Conservation (phyloP, 2,797 vertebrate genomes). For the Synanceia verrucosa region DNA sequence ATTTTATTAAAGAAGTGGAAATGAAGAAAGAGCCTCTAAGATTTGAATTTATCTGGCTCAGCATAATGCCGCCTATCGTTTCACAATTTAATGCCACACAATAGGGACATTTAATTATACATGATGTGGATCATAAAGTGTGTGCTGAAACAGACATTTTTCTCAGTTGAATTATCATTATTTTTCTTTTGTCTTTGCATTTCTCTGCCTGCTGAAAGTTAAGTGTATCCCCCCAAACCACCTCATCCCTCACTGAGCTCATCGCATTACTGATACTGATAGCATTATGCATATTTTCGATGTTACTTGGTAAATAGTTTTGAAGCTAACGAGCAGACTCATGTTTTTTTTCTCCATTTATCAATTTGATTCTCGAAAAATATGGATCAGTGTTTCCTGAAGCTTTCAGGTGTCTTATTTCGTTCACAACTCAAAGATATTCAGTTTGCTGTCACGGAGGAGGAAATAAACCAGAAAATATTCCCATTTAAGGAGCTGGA, state of each 20-base stretch:
- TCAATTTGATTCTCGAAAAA: no score
- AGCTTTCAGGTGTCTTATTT: no score
- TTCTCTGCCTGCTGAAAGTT: slow-evolving; percentile 29
- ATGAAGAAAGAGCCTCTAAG: slow-evolving; percentile 52
- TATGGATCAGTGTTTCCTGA: no score
- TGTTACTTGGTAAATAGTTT: no score
- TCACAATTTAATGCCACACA: slow-evolving; percentile 65
- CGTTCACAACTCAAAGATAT: no score
- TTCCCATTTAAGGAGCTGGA: no score
- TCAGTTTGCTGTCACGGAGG: no score
- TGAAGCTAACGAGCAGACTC: no score
- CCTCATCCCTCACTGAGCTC: neutral
- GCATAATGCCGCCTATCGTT: slow-evolving; percentile 52
- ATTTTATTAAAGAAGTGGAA: slow-evolving; percentile 40
- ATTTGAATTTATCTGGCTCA: slow-evolving; percentile 64
- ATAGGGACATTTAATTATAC: slow-evolving; percentile 68
- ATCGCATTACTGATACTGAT: no score
- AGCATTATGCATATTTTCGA: no score
- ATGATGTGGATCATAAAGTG: slow-evolving; percentile 63
- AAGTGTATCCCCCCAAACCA: neutral
- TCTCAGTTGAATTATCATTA: slow-evolving; percentile 62
- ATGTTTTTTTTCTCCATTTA: no score
- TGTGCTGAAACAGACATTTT: slow-evolving; percentile 71
- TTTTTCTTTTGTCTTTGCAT: slow-evolving; percentile 49
- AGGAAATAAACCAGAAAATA: no score